phyloP scores from a whole-genome alignment of 2,888 invertebrate genomes.

The Trachelus troglodyta region DNA sequence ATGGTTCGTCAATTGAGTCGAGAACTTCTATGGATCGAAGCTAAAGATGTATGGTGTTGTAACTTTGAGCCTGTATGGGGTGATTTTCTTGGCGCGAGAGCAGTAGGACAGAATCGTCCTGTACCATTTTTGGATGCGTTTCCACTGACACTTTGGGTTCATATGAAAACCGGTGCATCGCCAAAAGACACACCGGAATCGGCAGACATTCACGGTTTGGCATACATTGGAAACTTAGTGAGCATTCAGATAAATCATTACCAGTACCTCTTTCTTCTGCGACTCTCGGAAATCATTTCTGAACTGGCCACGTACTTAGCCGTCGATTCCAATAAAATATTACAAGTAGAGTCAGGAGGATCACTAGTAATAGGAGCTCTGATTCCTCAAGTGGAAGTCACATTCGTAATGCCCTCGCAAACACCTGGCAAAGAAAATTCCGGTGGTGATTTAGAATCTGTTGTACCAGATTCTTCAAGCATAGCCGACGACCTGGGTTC shows the following conservation, averaged over 20 bases:
- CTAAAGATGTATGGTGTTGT: slow-evolving; percentile 90
- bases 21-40: slow-evolving; percentile 81
- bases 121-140: slow-evolving; percentile 88
- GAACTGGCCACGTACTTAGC: slow-evolving; percentile 84
- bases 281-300: slow-evolving; percentile 83
- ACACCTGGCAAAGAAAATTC: slow-evolving; percentile 89
- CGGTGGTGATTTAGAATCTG: slow-evolving; percentile 85
- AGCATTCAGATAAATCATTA: slow-evolving; percentile 94
- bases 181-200: slow-evolving; percentile 50
- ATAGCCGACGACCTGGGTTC: slow-evolving; percentile 77
- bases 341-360: slow-evolving; percentile 69
- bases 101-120: slow-evolving; percentile 78
- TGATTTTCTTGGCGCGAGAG: slow-evolving; percentile 88
- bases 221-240: slow-evolving; percentile 85
- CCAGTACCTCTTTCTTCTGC: slow-evolving; percentile 88
- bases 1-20: slow-evolving; percentile 67
- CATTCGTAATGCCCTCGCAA: slow-evolving; percentile 86
- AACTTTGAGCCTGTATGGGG: slow-evolving; percentile 92
- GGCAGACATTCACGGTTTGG: slow-evolving; percentile 83
- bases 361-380: slow-evolving; percentile 81
- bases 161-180: slow-evolving; percentile 57
- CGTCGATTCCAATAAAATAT: slow-evolving; percentile 80
- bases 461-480: slow-evolving; percentile 87
- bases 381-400: slow-evolving; percentile 88
- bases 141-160: slow-evolving; percentile 88